These are phyloP conservation scores for Sialis lutaria DNA, from an alignment of 2,888 invertebrate species.

Conservation along the genomic window DNA sequence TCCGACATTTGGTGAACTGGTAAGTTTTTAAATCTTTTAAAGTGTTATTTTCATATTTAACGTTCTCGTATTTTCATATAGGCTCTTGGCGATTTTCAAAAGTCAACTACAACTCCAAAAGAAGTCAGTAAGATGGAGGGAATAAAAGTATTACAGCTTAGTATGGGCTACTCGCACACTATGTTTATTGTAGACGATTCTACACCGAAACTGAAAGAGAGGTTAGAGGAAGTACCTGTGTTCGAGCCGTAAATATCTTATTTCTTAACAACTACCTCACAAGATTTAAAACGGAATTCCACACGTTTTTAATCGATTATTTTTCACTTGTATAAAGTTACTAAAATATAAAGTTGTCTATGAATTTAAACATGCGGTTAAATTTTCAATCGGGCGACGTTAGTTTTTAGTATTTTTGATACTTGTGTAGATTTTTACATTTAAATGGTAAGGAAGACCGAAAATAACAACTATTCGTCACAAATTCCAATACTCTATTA, in stretches of 20 bases:
- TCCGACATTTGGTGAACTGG: conserved; percentile 85
- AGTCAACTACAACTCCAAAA: conserved; percentile 73
- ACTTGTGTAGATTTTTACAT: too few species aligned
- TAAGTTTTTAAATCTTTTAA: conserved; percentile 24
- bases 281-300: too few species aligned
- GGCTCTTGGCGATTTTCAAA: conserved; percentile 80
- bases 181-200: conserved; percentile 48
- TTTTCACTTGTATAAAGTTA: too few species aligned
- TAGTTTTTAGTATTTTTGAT: too few species aligned
- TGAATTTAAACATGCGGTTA: too few species aligned
- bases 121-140: conserved; percentile 52
- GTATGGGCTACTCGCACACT: conserved; percentile 78
- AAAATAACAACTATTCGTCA: too few species aligned
- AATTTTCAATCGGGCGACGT: too few species aligned
- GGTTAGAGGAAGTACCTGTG: conserved; percentile 38
- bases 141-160: conserved; percentile 54
- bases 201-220: conserved; percentile 42
- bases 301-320: too few species aligned
- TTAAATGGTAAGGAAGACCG: too few species aligned
- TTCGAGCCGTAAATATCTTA: conserved; percentile 19
- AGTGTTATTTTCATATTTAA: too few species aligned
- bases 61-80: conserved; percentile 16
- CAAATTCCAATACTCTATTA: too few species aligned
- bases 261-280: background rate
- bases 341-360: too few species aligned